phyloP scores from a whole-genome alignment of 2,113 vertebrate species.

The Ploceus nigricollis region DNA sequence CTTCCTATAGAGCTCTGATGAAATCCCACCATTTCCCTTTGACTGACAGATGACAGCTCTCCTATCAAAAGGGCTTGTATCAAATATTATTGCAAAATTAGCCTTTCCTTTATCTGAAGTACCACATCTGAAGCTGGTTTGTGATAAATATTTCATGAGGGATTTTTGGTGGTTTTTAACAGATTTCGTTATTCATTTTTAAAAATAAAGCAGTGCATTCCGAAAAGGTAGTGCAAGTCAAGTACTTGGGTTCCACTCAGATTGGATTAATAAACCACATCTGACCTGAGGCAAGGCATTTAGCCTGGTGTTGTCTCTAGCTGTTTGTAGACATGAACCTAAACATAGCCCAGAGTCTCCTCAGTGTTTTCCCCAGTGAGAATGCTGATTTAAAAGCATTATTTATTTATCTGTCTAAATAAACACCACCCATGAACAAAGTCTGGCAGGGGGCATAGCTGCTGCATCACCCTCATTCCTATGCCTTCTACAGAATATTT shows the following conservation, averaged over 20 bases:
- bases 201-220: not conserved
- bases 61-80: not conserved
- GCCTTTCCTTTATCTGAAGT: not conserved
- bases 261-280: not conserved
- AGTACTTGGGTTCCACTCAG: not conserved
- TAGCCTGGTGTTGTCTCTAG: not conserved
- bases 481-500: not conserved
- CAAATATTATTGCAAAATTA: not conserved
- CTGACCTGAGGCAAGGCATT: not conserved
- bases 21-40: not conserved
- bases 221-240: not conserved
- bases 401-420: not conserved
- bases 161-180: not conserved
- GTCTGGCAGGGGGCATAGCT: not conserved
- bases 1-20: not conserved
- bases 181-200: not conserved
- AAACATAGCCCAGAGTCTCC: not conserved
- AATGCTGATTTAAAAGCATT: not conserved
- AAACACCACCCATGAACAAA: not conserved
- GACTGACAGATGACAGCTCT: not conserved
- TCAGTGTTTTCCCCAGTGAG: not conserved
- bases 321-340: not conserved
- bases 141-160: not conserved
- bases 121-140: not conserved
- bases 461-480: not conserved